These are phyloP conservation scores for Orthosia cruda DNA, from an alignment of 2,888 invertebrate species.

Conservation along the genomic window DNA sequence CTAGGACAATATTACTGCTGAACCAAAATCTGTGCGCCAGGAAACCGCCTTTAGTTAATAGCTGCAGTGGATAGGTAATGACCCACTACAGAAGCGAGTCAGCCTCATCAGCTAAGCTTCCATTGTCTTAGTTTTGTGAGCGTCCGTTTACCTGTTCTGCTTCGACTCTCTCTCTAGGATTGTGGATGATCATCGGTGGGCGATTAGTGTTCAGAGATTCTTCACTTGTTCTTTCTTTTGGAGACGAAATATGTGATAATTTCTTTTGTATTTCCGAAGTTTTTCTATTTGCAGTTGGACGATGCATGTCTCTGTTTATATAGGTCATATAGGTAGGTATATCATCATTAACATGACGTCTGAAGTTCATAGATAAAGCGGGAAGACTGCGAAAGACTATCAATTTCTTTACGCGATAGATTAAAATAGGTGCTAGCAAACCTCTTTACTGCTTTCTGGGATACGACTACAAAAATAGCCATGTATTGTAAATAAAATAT, in stretches of 20 bases:
- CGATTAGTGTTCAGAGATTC: constrained; percentile 3
- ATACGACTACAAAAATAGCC: constrained; percentile 69
- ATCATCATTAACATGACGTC: constrained; percentile 33
- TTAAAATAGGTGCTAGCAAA: constrained; percentile 46
- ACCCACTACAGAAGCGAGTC: neutral
- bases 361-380: constrained; percentile 37
- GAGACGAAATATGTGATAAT: constrained; percentile 8
- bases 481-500: constrained; percentile 70
- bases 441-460: constrained; percentile 61
- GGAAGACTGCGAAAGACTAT: constrained; percentile 9
- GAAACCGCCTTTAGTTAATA: neutral
- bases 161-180: constrained; percentile 71
- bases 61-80: neutral
- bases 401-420: constrained; percentile 33
- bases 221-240: constrained; percentile 2
- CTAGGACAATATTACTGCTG: neutral
- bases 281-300: constrained; percentile 18
- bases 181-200: constrained; percentile 26
- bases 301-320: neutral
- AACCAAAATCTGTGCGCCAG: neutral
- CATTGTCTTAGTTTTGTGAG: neutral
- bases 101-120: neutral
- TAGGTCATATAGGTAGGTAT: neutral
- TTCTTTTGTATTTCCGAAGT: constrained; percentile 3
- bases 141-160: constrained; percentile 70